Evolutionary conservation across 2,113 vertebrate genomes (phyloP).

Genomic region (Coptodon bakossiorum): DNA sequence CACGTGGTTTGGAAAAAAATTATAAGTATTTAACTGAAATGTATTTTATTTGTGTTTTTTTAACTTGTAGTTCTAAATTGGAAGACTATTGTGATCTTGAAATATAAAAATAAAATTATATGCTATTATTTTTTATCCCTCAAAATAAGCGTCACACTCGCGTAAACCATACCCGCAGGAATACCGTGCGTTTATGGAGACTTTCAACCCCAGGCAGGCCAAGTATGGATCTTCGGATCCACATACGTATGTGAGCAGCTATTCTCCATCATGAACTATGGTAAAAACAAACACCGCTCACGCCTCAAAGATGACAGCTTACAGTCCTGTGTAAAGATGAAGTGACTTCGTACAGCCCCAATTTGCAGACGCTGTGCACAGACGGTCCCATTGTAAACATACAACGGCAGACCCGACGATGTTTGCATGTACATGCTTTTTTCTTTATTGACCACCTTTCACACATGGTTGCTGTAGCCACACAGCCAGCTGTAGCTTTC

Average conservation of each 20-base stretch:
- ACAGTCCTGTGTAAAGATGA: background rate
- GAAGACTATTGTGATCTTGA: background rate
- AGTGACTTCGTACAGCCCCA: rapidly evolving
- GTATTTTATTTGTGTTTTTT: background rate
- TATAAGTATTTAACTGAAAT: background rate
- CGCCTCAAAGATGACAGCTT: background rate
- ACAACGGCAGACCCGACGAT: background rate
- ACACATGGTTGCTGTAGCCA: background rate
- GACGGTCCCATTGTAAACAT: background rate
- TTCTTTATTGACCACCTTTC: background rate
- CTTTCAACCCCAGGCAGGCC: background rate
- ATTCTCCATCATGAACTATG: background rate
- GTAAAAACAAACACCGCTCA: background rate
- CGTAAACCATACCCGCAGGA: background rate
- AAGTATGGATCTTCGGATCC: background rate
- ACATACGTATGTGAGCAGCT: background rate
- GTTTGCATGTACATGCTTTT: background rate
- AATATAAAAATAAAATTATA: background rate
- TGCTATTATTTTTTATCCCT: background rate
- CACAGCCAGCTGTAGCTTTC: background rate
- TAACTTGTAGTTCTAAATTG: background rate
- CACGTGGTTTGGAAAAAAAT: background rate
- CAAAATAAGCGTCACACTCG: background rate
- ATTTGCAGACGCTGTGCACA: background rate
- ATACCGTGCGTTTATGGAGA: rapidly evolving